A percentile compares a stretch with the other conserved stretches of the same genome.
These are phyloP conservation scores for Xestia c-nigrum DNA, from an alignment of 2,888 invertebrate genomes.

Conservation along the genomic window DNA sequence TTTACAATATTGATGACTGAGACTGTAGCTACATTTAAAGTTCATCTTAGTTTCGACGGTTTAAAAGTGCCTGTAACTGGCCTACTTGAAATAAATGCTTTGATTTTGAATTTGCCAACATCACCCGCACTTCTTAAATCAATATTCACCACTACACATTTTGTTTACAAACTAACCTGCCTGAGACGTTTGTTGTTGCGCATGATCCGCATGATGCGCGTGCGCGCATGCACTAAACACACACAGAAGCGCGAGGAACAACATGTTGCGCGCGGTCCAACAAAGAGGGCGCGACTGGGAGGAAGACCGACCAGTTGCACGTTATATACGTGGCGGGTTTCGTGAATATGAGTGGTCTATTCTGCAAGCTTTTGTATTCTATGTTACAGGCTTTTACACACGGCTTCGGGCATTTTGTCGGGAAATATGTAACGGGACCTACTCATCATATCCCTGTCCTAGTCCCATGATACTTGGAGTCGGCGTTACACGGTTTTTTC, in stretches of 20 bases:
- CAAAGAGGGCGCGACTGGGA: conserved; percentile 29
- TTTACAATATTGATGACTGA: too few species aligned
- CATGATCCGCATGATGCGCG: conserved; percentile 18
- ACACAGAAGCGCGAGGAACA: conserved; percentile 38
- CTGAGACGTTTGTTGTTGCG: not conserved
- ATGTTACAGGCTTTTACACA: not conserved
- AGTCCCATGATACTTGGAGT: too few species aligned
- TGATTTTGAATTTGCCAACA: not conserved
- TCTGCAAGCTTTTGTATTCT: conserved; percentile 37
- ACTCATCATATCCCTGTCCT: too few species aligned
- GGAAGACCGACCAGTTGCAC: not conserved
- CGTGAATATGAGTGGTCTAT: conserved; percentile 4
- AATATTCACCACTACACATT: not conserved
- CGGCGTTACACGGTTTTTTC: too few species aligned
- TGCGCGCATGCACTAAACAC: conserved; percentile 31
- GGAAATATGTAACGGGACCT: not conserved
- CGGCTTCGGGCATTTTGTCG: not conserved
- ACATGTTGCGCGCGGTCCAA: conserved; percentile 20
- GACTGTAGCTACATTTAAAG: too few species aligned
- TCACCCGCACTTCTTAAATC: not conserved
- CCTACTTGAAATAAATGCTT: too few species aligned
- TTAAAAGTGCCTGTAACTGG: too few species aligned
- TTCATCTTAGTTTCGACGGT: too few species aligned
- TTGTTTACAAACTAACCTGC: conserved; percentile 50
- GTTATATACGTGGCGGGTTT: conserved; percentile 29